phyloP scores from a whole-genome alignment of 2,797 vertebrate species.

The Artibeus lituratus region DNA sequence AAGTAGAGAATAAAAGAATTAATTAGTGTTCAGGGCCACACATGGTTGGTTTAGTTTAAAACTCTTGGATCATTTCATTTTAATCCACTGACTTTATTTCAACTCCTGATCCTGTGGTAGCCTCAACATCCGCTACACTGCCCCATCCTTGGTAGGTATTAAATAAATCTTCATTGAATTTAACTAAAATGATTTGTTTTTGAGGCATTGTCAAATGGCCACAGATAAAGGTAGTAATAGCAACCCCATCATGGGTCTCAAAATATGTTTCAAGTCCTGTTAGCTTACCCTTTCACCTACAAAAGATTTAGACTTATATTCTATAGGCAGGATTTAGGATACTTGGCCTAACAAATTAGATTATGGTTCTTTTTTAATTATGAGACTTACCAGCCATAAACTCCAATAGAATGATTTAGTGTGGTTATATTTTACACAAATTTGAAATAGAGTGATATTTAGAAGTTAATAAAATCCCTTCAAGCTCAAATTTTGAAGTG shows the following conservation, averaged over 20 bases:
- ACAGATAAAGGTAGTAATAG: background rate
- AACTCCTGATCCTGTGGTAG: background rate
- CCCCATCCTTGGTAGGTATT: background rate
- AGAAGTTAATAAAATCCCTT: background rate
- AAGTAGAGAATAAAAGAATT: background rate
- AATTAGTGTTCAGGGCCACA: background rate
- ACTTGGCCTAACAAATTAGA: background rate
- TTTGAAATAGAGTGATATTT: background rate
- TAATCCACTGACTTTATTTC: background rate
- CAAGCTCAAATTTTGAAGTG: conserved; percentile 9
- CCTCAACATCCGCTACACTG: background rate
- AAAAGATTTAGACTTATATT: background rate
- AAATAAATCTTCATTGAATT: conserved; percentile 24
- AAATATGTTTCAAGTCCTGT: background rate
- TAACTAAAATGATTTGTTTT: background rate
- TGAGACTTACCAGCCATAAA: background rate
- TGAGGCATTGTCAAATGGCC: background rate
- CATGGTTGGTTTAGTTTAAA: background rate
- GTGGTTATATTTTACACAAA: background rate
- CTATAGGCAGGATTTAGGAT: background rate
- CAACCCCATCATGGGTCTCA: background rate
- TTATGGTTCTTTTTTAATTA: background rate
- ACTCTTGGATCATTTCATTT: background rate
- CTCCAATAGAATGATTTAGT: background rate
- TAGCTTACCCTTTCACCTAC: background rate